A percentile compares a stretch with the other conserved stretches of the same genome.
Conservation (phyloP, 2,797 vertebrate species). For the Xiphorhynchus erythropygius region DNA sequence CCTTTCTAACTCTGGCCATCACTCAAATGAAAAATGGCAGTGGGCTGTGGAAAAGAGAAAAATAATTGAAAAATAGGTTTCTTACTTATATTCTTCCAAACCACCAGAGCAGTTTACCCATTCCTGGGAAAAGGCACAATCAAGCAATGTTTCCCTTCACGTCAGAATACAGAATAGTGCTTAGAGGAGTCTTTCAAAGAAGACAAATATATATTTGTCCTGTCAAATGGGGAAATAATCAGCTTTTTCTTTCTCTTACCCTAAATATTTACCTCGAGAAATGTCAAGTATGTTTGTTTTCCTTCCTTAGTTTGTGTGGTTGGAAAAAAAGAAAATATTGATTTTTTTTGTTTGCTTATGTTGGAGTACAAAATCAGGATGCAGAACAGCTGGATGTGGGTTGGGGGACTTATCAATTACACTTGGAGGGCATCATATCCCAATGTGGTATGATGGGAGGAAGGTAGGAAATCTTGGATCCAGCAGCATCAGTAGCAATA, state of each 20-base stretch:
- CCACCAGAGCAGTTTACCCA: conserved; percentile 4
- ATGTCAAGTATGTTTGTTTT: not conserved
- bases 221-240: not conserved
- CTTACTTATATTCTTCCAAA: conserved; percentile 14
- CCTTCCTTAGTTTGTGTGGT: not conserved
- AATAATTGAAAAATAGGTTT: conserved; percentile 6
- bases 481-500: not conserved
- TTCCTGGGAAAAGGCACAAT: not conserved
- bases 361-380: not conserved
- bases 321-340: not conserved
- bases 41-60: not conserved
- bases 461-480: not conserved
- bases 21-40: not conserved
- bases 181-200: not conserved
- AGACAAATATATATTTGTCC: not conserved
- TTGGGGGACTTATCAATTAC: not conserved
- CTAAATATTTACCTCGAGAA: not conserved
- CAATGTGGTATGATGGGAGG: not conserved
- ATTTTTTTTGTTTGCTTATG: not conserved
- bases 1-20: not conserved
- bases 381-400: not conserved
- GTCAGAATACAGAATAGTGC: not conserved
- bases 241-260: not conserved
- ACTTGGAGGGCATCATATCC: not conserved
- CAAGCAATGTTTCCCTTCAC: not conserved